Base-by-base conservation (phyloP, 2,797 vertebrate genomes). In the Tympanoctomys barrerae region DNA sequence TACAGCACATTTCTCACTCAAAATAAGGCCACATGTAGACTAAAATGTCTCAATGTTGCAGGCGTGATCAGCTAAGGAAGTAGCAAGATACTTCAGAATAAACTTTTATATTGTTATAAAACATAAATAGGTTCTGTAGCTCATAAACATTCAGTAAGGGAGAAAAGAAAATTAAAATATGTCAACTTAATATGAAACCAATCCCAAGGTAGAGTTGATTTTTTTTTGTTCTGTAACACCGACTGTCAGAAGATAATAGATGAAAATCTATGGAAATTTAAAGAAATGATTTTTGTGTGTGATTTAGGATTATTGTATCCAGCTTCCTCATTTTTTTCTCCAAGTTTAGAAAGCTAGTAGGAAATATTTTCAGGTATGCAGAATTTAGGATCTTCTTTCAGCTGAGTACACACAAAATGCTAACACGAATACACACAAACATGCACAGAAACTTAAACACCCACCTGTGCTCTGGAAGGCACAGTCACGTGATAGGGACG, bases 201-300 rank as follows among this genome's bases (percentile, higher is more conserved):
- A 3, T 85, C 82, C 77, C 24, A 90, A 57, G 36, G 16, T 36
- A 73, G 31, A 22, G 28, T 85, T 82, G 33, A 22, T 28, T 54
- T 84, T 49, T 93, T 92, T 90, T 28, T n/a, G n/a, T 26, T 92
- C 64, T 79, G 4, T 33, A 85, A 78, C 0, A 87, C 10, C 64
- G 61, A 64, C 24, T 78, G 0, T 66, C 75, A 88, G 73, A 97
- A 92, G 36, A 57, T 73, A n/a, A 68, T 79, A n/a, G 49, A 78
- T 87, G 46, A 87, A 81, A 68, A 80, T 26, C 22, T 46, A 52
- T 70, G 49, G 54, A 28, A 87, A 59, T 97, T 84, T 73, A 73
- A 88, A 92, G 39, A n/a, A 64, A 59, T 18, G 19, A 42, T 77
- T 18, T 57, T 54, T 83, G 31, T n/a, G 33, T 77, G 22, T 81